phyloP scores from a whole-genome alignment of 1,140 invertebrate genomes.

The Drosophila orena region DNA sequence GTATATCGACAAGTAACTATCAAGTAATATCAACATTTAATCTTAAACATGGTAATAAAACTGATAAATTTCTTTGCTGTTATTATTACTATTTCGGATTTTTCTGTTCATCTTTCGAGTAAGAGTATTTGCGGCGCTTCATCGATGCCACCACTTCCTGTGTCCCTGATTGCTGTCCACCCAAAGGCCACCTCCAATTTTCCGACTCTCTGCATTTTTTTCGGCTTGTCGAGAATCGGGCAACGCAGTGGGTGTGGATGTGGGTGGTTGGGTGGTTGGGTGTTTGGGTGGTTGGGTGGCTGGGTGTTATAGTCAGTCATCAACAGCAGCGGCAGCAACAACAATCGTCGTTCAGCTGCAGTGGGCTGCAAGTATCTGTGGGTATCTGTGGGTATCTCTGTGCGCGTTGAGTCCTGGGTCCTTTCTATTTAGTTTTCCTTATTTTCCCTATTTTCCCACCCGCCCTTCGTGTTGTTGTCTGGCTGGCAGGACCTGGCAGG shows the following conservation, averaged over 20 bases:
- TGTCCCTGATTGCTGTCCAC: slow-evolving; percentile 31
- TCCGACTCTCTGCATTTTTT: slow-evolving; percentile 10
- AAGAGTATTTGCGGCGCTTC: background rate
- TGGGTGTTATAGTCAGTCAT: slow-evolving; percentile 53
- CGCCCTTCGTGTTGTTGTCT: slow-evolving; percentile 6
- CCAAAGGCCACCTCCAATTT: background rate
- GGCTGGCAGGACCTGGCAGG: slow-evolving; percentile 37
- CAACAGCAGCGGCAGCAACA: slow-evolving; percentile 32
- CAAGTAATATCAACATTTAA: background rate
- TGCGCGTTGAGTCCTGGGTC: slow-evolving; percentile 17
- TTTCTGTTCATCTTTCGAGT: background rate
- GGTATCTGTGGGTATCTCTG: slow-evolving; percentile 22
- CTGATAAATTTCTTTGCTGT: background rate
- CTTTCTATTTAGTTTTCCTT: slow-evolving; percentile 36
- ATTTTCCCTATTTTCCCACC: slow-evolving; percentile 11
- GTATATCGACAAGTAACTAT: too few species aligned
- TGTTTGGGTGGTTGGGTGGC: slow-evolving; percentile 24
- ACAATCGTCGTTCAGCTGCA: slow-evolving; percentile 60
- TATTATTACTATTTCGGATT: background rate
- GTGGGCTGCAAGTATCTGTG: slow-evolving; percentile 42
- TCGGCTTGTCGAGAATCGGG: slow-evolving; percentile 19
- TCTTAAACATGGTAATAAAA: background rate
- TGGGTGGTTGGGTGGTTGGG: slow-evolving; percentile 5
- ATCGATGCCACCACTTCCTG: background rate
- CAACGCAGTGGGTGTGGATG: background rate